These are phyloP conservation scores for Embiotoca jacksoni DNA, from an alignment of 2,113 vertebrate genomes.

Conservation along the genomic window DNA sequence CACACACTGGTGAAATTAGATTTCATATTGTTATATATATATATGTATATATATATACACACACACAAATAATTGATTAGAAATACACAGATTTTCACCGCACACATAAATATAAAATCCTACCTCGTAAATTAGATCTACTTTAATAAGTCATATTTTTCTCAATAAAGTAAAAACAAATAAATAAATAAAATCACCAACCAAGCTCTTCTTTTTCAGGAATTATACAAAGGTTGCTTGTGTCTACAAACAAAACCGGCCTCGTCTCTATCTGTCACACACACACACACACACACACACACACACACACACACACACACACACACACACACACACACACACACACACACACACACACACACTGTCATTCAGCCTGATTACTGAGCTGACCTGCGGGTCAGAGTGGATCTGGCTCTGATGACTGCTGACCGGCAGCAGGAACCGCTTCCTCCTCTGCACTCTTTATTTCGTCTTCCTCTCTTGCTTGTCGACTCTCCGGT, in stretches of 20 bases:
- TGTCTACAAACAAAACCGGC: constrained; percentile 28
- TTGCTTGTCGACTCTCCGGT: constrained; percentile 9
- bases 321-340: constrained; percentile 5
- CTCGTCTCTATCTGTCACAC: not conserved
- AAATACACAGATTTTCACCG: not conserved
- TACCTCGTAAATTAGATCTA: not conserved
- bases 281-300: not conserved
- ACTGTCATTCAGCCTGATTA: constrained; percentile 79
- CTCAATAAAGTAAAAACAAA: not conserved
- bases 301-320: constrained; percentile 4
- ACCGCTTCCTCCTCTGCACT: constrained; percentile 53
- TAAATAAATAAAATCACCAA: not conserved
- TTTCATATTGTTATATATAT: not conserved
- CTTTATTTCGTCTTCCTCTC: constrained; percentile 27
- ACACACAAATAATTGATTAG: not conserved
- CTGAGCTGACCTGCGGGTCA: constrained; percentile 75
- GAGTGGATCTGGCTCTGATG: constrained; percentile 74
- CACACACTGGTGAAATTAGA: no score
- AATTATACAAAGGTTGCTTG: constrained; percentile 41
- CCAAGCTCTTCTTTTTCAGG: constrained; percentile 6
- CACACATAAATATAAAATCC: not conserved
- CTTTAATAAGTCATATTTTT: constrained; percentile 7
- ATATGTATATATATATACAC: no score
- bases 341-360: constrained; percentile 23
- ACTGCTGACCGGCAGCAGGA: constrained; percentile 76